phyloP scores from a whole-genome alignment of 2,113 vertebrate genomes.

The Uria lomvia region DNA sequence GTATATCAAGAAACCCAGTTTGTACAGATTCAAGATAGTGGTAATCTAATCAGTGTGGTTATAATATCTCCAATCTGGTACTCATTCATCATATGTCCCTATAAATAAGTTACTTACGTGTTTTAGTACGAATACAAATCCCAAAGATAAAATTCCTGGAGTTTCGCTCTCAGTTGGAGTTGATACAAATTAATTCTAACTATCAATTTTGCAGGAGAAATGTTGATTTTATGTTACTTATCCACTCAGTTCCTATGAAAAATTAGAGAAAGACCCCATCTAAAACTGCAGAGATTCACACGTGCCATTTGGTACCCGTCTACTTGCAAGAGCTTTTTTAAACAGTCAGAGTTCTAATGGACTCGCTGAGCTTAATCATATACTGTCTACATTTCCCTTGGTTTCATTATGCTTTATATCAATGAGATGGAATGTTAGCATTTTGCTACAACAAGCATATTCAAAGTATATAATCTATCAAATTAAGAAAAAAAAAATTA shows the following conservation, averaged over 20 bases:
- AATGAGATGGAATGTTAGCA: not conserved
- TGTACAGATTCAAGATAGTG: not conserved
- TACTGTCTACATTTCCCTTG: not conserved
- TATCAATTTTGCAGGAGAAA: not conserved
- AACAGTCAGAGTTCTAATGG: not conserved
- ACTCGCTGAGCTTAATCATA: not conserved
- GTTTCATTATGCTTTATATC: not conserved
- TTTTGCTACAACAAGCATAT: not conserved
- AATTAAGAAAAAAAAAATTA: not conserved
- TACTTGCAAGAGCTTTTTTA: not conserved
- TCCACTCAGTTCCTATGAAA: not conserved
- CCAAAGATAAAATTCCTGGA: not conserved
- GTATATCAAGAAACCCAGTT: not conserved
- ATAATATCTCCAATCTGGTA: not conserved
- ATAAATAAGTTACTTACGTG: not conserved
- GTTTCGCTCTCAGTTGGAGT: not conserved
- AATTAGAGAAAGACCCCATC: not conserved
- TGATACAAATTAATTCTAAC: not conserved
- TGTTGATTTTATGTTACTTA: not conserved
- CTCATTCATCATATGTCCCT: not conserved
- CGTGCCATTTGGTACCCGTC: not conserved
- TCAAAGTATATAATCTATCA: not conserved
- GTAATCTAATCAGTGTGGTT: not conserved
- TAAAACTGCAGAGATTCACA: not conserved
- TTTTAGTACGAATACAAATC: not conserved